Base-by-base conservation (phyloP, 2,113 vertebrate species). In the Epinephelus moara region DNA sequence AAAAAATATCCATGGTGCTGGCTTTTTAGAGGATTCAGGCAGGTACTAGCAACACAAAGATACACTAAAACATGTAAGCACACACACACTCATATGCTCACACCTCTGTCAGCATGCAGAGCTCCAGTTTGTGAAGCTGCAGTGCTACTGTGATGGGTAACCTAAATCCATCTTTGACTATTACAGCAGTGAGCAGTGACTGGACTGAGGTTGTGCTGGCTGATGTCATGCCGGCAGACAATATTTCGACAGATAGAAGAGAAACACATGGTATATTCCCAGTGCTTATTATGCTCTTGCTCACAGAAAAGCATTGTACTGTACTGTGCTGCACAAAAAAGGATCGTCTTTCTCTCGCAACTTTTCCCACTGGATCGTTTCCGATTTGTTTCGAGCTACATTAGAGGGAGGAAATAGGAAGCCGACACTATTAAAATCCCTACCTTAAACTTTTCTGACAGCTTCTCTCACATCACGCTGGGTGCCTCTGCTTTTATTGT, bases 111-210 rank as follows among this genome's bases (percentile, higher is more conserved):
- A 68, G 12, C 62, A 61, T 21, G 4, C 66, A 52, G 40, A 61
- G 42, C 62, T 68, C 12, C 72, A 75, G n/a, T 47, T 50, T 78
- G 13, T 69, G 27, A 25, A n/a, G 63, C 53, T 78, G 56, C 52
- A 73, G 52, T 47, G 49, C 49, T 27, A 21, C 50, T 64, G 55
- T 52, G 76, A 74, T 72, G 82, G 72, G 66, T 89, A 88, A 90
- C 84, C 80, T 85, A 71, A 73, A 75, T 85, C 82, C 78, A 85
- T 82, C 82, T 72, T 72, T 59, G 67, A 85, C 78, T 72, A 82
- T 84, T 85, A 85, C 8, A 64, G 52, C 45, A 66, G 56, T 45
- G 61, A 84, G 71, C 56, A 17, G 27, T 78, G 62, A 77, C 63
- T 84, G 70, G 67, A 62, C 60, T 50, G 64, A 79, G 75, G 52